These are phyloP conservation scores for Agrypnus murinus DNA, from an alignment of 2,888 invertebrate species.

Conservation along the genomic window DNA sequence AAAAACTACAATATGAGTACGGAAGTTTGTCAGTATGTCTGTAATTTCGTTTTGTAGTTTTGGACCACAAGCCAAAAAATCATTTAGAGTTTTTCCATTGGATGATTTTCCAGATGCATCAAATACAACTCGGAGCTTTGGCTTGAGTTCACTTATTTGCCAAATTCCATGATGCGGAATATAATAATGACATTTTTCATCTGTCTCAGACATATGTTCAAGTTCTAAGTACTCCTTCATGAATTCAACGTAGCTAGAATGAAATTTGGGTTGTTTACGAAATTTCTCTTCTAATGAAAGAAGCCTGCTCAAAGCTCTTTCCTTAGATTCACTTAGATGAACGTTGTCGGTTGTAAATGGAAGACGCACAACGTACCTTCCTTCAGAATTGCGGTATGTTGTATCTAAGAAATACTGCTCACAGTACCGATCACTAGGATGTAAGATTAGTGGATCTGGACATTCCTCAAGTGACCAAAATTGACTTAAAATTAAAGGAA, in stretches of 20 bases:
- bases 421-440: background rate
- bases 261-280: background rate
- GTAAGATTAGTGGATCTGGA: background rate
- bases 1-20: background rate
- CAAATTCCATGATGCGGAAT: background rate
- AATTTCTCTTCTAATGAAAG: background rate
- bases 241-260: background rate
- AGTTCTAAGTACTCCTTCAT: background rate
- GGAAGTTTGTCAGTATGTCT: background rate
- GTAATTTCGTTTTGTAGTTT: background rate
- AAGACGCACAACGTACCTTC: background rate
- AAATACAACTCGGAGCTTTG: too few relatives aligned
- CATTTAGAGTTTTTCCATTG: too few relatives aligned
- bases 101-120: too few relatives aligned
- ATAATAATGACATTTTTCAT: background rate
- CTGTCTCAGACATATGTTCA: background rate
- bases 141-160: background rate
- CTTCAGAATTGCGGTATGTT: background rate
- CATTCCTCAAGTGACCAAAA: background rate
- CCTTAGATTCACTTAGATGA: too few relatives aligned
- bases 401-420: background rate
- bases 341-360: background rate
- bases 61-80: too few relatives aligned
- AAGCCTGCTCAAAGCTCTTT: too few relatives aligned
- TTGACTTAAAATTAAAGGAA: background rate